Evolutionary conservation across 2,888 invertebrate genomes (phyloP).

Genomic region (Tinea trinotella): DNA sequence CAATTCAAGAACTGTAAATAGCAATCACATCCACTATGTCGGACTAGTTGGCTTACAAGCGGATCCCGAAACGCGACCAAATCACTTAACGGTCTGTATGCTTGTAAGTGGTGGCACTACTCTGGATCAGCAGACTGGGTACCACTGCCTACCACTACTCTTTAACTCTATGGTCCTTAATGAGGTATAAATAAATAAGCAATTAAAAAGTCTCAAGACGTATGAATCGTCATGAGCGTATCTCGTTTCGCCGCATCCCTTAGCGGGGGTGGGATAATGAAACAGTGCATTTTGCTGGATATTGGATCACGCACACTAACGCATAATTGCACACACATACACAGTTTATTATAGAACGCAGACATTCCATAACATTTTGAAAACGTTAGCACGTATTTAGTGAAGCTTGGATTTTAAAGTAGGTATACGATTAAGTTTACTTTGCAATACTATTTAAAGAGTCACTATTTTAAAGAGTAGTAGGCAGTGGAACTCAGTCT

Average conservation of each 20-base stretch:
- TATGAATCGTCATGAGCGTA: slow-evolving; percentile 17
- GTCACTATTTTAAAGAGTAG: too few relatives aligned
- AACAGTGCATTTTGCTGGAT: slow-evolving; percentile 20
- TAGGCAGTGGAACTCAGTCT: too few relatives aligned
- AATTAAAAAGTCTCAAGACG: slow-evolving; percentile 30
- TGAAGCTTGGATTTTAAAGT: too few relatives aligned
- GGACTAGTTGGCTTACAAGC: neutral
- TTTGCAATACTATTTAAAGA: too few relatives aligned
- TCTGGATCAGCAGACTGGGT: slow-evolving; percentile 12
- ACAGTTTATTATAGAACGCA: neutral
- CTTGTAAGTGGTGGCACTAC: slow-evolving; percentile 36
- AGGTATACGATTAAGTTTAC: too few relatives aligned
- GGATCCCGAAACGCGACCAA: neutral
- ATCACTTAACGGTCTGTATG: slow-evolving; percentile 31
- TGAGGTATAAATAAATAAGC: neutral
- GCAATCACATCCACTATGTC: too few relatives aligned
- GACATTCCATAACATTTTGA: neutral
- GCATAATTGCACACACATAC: neutral
- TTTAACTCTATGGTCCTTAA: slow-evolving; percentile 4
- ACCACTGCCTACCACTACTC: slow-evolving; percentile 19
- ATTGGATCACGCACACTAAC: slow-evolving; percentile 18
- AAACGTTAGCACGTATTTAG: too few relatives aligned
- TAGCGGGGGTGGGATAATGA: slow-evolving; percentile 21
- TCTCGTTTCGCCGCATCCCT: slow-evolving; percentile 14
- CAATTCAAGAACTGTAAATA: too few relatives aligned